Conservation (phyloP, 2,113 vertebrate genomes). For the Xiphophorus couchianus region DNA sequence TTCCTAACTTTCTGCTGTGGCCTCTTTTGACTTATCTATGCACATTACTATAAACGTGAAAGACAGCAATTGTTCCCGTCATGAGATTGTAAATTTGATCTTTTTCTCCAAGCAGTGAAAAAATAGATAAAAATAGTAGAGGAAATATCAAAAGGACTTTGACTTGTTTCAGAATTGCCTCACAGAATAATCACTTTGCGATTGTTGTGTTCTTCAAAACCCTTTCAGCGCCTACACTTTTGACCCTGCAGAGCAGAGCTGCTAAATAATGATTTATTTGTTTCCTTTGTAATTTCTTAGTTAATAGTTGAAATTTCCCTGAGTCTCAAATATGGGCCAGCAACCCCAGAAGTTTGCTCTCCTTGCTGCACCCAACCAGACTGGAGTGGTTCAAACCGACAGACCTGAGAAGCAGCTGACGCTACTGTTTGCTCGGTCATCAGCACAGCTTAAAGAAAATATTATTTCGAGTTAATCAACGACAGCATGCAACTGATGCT, state of each 20-base stretch:
- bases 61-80: not conserved
- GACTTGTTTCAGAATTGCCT: not conserved
- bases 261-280: conserved; percentile 26
- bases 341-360: not conserved
- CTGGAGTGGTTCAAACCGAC: conserved; percentile 42
- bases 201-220: not conserved
- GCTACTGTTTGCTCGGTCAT: not conserved
- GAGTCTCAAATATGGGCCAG: not conserved
- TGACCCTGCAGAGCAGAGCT: not conserved
- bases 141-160: conserved; percentile 1
- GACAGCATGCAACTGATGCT: conserved; percentile 16
- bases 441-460: not conserved
- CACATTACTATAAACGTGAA: not conserved
- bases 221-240: conserved; percentile 6
- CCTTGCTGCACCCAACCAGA: conserved; percentile 17
- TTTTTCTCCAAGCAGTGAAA: conserved; percentile 1
- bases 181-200: too few relatives aligned
- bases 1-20: too few relatives aligned
- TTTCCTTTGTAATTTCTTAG: conserved; percentile 9
- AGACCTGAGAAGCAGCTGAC: conserved; percentile 8
- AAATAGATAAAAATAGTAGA: conserved; percentile 9
- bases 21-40: too few relatives aligned
- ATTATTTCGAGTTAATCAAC: conserved; percentile 43
- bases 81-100: not conserved
- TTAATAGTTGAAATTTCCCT: conserved; percentile 41